Evolutionary conservation across 2,888 invertebrate species (phyloP), one percentile per base, ranked within the genome.

Genomic region (Conus canariensis): DNA sequence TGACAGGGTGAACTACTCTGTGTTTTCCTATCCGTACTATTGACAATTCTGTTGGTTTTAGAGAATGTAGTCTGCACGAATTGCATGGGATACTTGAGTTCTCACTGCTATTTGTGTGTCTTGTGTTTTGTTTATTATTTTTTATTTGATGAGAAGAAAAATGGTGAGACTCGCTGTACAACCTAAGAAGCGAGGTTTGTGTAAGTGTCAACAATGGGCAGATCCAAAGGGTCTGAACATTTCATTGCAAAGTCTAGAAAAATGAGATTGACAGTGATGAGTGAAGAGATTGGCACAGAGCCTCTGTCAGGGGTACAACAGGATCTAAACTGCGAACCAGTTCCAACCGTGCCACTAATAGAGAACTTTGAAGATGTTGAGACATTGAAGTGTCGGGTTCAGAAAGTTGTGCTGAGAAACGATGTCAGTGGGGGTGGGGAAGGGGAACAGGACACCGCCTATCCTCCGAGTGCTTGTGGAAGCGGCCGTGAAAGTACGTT

Each of bases 291-390:
- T 82, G 89, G 82, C 85, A 74, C 70, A 88, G 87, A 91, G 88
- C 85, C 88, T 80, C 87, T 87, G 60, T 25, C 30, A 83, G 91
- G 87, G 67, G 80, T 90, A 88, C 90, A 83, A 74, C 87, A 90
- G 70, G 87, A 90, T 60, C 59, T 59, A 22, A 85, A 87, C 10
- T n/a, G 77, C 64, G 88, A 90, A 25, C n/a, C 60, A 25, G 30
- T 85, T 74, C 59, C 74, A 19, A 87, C 86, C 70, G 67, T 85
- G 82, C 87, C 87, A 56, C 86, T 80, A 22, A 88, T 92, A 77
- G 90, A 90, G 16, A 85, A 88, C 45, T 90, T 88, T 87, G 93
- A 94, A 88, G 93, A 94, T 92, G 92, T 94, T 70, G 94, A 94
- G 88, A 86, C 88, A 80, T 87, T 94, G 58, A 94, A 94, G 91